Percentiles rank a stretch among this genome's conserved stretches.
Conservation (phyloP, 2,797 vertebrate species). For the Pangasius larnaudii region DNA sequence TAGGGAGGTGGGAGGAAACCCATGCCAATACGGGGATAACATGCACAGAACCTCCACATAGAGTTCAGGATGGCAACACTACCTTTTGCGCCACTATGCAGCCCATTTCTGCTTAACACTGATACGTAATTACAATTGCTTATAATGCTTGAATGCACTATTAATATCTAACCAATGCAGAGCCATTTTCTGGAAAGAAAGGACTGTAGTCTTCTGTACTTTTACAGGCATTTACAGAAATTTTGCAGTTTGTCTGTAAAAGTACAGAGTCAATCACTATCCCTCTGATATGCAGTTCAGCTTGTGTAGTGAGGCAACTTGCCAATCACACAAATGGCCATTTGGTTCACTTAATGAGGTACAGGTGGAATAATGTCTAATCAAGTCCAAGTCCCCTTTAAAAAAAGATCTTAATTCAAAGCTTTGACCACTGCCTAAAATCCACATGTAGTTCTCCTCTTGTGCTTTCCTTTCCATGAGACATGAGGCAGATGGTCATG, state of each 20-base stretch:
- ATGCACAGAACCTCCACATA: too few relatives aligned
- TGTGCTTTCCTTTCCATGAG: conserved; percentile 2
- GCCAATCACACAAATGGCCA: conserved; percentile 13
- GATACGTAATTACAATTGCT: background rate
- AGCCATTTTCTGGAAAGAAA: background rate
- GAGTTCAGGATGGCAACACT: background rate
- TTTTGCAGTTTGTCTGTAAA: background rate
- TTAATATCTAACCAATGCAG: background rate
- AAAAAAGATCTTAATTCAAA: conserved; percentile 28
- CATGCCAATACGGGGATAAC: too few relatives aligned
- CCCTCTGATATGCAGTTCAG: background rate
- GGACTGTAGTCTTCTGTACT: background rate
- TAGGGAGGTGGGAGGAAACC: background rate
- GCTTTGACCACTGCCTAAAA: conserved; percentile 10
- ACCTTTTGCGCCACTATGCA: background rate
- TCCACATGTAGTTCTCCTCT: background rate
- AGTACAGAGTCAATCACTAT: background rate
- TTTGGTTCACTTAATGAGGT: conserved; percentile 17
- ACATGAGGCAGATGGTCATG: conserved; percentile 16
- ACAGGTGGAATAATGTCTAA: conserved; percentile 21
- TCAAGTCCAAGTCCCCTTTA: background rate
- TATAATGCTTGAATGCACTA: background rate
- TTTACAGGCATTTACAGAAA: background rate
- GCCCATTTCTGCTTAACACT: background rate
- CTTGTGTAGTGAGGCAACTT: background rate